A percentile compares a stretch with the other conserved stretches of the same genome.
These are phyloP conservation scores for Anniella stebbinsi DNA, from an alignment of 2,797 vertebrate genomes.

Conservation along the genomic window DNA sequence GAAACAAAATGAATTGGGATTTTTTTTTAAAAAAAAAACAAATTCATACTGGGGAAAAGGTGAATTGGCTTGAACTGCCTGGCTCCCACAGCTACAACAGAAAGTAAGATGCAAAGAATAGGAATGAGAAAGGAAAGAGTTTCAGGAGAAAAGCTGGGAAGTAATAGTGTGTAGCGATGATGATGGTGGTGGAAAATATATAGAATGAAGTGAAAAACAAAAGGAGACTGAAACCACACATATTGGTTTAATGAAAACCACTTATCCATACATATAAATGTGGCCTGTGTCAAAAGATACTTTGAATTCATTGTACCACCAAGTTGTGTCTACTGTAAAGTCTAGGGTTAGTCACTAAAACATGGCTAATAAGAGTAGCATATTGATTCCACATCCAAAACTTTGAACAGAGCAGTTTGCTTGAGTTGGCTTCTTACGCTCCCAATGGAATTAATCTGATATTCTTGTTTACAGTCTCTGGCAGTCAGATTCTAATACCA, in stretches of 20 bases:
- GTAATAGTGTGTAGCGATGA: no score
- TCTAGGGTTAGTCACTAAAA: background rate
- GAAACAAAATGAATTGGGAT: no score
- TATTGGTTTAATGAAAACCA: background rate
- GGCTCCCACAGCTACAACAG: no score
- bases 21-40: no score
- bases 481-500: slow-evolving; percentile 1
- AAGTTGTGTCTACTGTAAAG: background rate
- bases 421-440: background rate
- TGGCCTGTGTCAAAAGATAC: background rate
- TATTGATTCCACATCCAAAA: background rate
- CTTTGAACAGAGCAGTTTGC: background rate
- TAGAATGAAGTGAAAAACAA: no score
- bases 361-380: background rate
- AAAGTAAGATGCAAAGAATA: no score
- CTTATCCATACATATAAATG: background rate
- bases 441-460: background rate
- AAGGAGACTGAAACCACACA: no score
- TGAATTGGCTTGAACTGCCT: no score
- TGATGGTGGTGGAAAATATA: no score
- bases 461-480: background rate
- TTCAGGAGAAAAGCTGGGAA: no score
- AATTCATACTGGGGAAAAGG: no score
- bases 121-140: no score
- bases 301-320: slow-evolving; percentile 4